Conservation (phyloP, 1,140 invertebrate genomes). For the Mizuhopecten yessoensis region DNA sequence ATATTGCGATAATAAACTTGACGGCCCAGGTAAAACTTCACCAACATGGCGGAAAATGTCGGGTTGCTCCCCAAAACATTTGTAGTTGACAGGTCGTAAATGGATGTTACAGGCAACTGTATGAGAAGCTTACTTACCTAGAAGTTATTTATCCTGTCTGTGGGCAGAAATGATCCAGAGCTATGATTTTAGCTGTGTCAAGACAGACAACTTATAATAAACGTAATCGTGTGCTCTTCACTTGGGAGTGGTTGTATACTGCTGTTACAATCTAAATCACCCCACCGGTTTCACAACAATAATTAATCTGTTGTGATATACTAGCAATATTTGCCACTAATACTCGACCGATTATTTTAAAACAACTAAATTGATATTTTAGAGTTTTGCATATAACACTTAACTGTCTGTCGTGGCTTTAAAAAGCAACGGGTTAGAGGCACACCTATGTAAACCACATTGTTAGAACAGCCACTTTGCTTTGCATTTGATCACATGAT, state of each 20-base stretch:
- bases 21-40: background rate
- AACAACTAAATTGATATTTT: background rate
- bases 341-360: background rate
- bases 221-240: background rate
- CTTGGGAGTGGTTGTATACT: conserved; percentile 25
- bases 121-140: background rate
- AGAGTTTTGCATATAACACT: background rate
- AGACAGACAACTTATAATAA: background rate
- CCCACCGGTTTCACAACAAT: background rate
- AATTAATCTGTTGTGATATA: background rate
- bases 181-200: conserved; percentile 8
- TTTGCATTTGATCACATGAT: conserved; percentile 5
- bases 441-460: conserved; percentile 19
- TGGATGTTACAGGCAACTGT: background rate
- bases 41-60: conserved; percentile 36
- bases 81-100: background rate
- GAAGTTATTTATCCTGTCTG: conserved; percentile 7
- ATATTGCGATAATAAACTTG: background rate
- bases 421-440: background rate
- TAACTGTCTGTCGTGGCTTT: background rate
- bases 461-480: background rate
- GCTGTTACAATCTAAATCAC: background rate
- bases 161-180: conserved; percentile 24
- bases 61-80: conserved; percentile 31
- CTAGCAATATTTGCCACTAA: background rate